Conservation (phyloP, 2,113 vertebrate species). For the Sorex fumeus region DNA sequence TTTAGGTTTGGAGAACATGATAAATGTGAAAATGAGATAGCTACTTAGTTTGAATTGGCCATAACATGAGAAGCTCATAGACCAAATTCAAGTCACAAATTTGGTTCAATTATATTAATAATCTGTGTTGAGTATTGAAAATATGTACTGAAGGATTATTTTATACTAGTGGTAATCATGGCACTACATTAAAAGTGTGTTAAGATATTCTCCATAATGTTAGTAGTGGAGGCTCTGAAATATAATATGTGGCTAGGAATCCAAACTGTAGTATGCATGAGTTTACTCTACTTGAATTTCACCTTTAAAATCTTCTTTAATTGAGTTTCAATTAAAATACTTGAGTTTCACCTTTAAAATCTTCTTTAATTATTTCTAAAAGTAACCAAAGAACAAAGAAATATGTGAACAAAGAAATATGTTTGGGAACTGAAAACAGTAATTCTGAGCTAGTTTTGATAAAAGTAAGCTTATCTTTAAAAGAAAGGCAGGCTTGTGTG, state of each 20-base stretch:
- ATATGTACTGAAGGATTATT: not conserved
- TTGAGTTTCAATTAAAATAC: too few relatives aligned
- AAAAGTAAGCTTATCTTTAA: not conserved
- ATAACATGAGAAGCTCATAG: not conserved
- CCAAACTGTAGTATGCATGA: not conserved
- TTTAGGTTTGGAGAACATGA: not conserved
- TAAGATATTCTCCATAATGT: not conserved
- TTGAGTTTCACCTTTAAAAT: not conserved
- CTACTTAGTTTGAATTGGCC: not conserved
- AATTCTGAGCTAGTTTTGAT: not conserved
- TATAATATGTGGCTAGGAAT: not conserved
- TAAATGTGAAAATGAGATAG: not conserved
- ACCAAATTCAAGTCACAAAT: not conserved
- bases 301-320: not conserved
- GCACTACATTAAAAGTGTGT: not conserved
- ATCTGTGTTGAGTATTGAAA: not conserved
- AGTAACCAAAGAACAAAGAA: too few relatives aligned
- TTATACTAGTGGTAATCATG: not conserved
- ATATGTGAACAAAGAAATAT: not conserved
- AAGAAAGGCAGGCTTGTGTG: not conserved
- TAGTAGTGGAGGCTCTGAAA: not conserved
- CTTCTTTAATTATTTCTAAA: not conserved
- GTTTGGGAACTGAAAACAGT: not conserved
- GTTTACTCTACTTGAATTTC: not conserved
- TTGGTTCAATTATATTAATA: not conserved